Evolutionary conservation across 2,113 vertebrate species (phyloP).

Genomic region (Cygnus atratus): DNA sequence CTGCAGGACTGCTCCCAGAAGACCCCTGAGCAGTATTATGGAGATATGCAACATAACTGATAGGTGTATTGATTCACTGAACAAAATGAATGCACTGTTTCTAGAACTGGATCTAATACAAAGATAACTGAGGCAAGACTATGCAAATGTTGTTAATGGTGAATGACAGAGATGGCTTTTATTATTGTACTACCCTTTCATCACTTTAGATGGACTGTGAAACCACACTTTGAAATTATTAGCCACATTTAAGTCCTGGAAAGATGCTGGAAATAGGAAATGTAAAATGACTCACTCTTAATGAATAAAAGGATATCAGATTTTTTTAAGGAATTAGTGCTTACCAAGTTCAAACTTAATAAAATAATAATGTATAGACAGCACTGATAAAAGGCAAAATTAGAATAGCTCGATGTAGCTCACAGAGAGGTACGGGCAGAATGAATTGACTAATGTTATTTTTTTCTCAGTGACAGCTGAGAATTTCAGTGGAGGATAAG

Average conservation of each 20-base stretch:
- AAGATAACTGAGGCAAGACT: background rate
- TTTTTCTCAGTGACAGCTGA: background rate
- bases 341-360: background rate
- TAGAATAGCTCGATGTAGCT: background rate
- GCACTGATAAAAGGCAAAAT: background rate
- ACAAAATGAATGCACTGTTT: background rate
- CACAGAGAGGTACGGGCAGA: background rate
- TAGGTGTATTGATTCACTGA: background rate
- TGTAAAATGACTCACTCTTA: background rate
- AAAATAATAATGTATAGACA: background rate
- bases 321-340: background rate
- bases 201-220: background rate
- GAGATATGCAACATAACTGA: background rate
- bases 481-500: background rate
- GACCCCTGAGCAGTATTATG: background rate
- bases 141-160: background rate
- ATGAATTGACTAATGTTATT: background rate
- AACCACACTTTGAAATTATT: background rate
- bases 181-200: background rate
- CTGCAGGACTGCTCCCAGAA: background rate
- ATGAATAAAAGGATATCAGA: background rate
- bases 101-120: background rate
- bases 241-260: background rate
- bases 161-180: background rate
- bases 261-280: background rate